Percentiles rank a stretch among this genome's conserved stretches.
phyloP scores from a whole-genome alignment of 2,888 invertebrate species.

The Enchytraeus crypticus region DNA sequence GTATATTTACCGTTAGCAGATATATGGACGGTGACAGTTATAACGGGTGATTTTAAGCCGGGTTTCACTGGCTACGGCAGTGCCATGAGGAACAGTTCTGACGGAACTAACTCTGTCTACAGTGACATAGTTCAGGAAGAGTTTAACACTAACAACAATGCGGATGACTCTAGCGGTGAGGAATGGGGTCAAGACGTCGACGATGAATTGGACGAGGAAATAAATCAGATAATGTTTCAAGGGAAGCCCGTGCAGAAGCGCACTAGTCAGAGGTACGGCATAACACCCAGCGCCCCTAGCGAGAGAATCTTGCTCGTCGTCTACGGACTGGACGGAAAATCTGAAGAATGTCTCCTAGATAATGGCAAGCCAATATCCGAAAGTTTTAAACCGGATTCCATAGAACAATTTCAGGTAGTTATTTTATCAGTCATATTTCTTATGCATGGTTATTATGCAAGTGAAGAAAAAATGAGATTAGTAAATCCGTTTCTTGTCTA shows the following conservation, averaged over 20 bases:
- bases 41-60: neutral
- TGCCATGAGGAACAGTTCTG: too few species aligned
- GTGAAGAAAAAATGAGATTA: too few species aligned
- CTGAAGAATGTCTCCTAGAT: conserved; percentile 26
- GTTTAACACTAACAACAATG: neutral
- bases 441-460: too few species aligned
- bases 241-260: neutral
- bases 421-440: neutral
- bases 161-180: neutral
- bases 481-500: too few species aligned
- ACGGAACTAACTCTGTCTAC: neutral
- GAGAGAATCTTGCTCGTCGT: conserved; percentile 25
- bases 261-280: neutral
- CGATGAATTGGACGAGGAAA: neutral
- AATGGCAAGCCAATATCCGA: conserved; percentile 8
- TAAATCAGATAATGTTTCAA: neutral
- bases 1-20: too few species aligned
- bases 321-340: conserved; percentile 40
- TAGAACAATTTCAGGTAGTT: conserved; percentile 38
- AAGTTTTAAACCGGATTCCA: conserved; percentile 35
- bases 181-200: neutral
- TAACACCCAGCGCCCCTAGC: neutral
- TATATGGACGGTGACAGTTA: neutral
- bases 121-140: neutral
- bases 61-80: too few species aligned